Base-by-base conservation (phyloP, 35 echinoderm and acorn worm genomes). In the Lytechinus variegatus region DNA sequence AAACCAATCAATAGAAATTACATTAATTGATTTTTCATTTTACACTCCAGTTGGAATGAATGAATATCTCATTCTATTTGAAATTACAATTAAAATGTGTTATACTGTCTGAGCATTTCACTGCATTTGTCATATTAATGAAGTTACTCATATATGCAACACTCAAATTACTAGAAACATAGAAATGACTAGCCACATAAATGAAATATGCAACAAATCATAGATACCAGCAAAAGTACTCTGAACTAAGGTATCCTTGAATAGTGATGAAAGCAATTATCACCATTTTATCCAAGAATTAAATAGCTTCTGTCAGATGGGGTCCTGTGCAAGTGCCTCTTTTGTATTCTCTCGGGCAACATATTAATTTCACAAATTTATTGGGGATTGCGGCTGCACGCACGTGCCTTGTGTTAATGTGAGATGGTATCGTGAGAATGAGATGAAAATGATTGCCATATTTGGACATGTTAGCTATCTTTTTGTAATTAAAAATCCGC, bases 211-310 rank as follows among this genome's bases (percentile, higher is more conserved):
- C 61, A 72, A 72, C 61, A 72, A 72, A 72, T 72, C 2, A 12
- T 57, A n/a, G n/a, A 24, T 72, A 72, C 61, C 61, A 72, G 66
- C 66, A 79, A 24, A 79, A 79, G 66, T 79, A 79, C 66, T n/a
- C 66, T 79, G 66, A 79, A 79, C 66, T n/a, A 79, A 24, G 66
- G 66, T 79, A 79, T 79, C 66, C 66, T 79, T 79, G 66, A n/a
- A 79, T 79, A 24, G 66, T 79, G 66, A 79, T 79, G 66, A 79
- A 79, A 24, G 66, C 66, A 79, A 79, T 79, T 79, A 79, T 79
- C 66, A 79, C n/a, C 16, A 24, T 79, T 79, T 79, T 79, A 79
- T 79, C 66, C 66, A 79, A 79, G 66, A 79, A 79, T 79, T 79
- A 79, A 79, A 79, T 79, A 16, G 66, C 66, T 24, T 79, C 66